phyloP scores from a whole-genome alignment of 1,140 invertebrate genomes.

The Diorhabda elongata region DNA sequence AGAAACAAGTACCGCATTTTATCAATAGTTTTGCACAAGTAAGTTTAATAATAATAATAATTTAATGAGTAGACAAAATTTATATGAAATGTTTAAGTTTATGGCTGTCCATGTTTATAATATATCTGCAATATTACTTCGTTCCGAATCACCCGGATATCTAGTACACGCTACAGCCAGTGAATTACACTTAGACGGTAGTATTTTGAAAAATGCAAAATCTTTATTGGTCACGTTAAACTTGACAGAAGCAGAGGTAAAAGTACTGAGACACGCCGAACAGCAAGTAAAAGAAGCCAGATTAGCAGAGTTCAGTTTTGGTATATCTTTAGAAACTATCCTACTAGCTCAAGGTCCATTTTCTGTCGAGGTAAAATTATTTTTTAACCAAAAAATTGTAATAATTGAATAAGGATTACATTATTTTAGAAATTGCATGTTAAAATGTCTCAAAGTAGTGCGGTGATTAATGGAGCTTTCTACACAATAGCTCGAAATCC shows the following conservation, averaged over 20 bases:
- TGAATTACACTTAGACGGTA: constrained; percentile 74
- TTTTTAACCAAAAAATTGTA: neutral
- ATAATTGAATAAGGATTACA: neutral
- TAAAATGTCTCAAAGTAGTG: constrained; percentile 63
- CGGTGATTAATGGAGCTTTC: constrained; percentile 62
- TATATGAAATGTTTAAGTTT: constrained; percentile 53
- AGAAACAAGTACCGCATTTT: constrained; percentile 70
- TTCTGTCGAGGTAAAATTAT: constrained; percentile 64
- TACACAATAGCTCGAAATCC: constrained; percentile 42
- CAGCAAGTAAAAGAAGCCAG: constrained; percentile 49
- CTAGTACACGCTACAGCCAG: constrained; percentile 70
- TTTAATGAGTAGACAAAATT: too few relatives aligned
- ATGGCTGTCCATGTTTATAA: constrained; percentile 83
- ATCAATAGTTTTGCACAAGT: constrained; percentile 80
- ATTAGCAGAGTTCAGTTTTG: constrained; percentile 67
- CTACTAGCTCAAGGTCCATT: constrained; percentile 70
- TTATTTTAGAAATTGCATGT: constrained; percentile 66
- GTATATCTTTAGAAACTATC: constrained; percentile 68
- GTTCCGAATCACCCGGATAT: constrained; percentile 63
- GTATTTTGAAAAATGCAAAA: constrained; percentile 65
- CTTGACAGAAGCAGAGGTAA: constrained; percentile 54
- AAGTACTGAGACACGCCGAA: constrained; percentile 50
- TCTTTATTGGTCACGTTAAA: constrained; percentile 69
- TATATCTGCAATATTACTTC: constrained; percentile 68
- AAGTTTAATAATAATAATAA: constrained; percentile 21